Evolutionary conservation across 2,113 vertebrate species (phyloP).

Genomic region (Anas platyrhynchos): DNA sequence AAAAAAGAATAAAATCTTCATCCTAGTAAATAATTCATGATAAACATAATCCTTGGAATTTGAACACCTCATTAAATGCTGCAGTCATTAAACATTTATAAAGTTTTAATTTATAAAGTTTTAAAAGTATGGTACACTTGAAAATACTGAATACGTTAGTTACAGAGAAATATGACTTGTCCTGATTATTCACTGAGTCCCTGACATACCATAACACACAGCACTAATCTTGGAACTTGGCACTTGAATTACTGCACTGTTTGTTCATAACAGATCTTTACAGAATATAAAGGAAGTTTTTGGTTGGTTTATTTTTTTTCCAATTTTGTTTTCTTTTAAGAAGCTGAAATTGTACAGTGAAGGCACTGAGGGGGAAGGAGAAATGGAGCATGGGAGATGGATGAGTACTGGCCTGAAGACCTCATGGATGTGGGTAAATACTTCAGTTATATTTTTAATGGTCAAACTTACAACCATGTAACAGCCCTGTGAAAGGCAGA

Average conservation of each 20-base stretch:
- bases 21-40: conserved; percentile 73
- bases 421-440: background rate
- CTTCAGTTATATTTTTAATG: background rate
- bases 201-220: background rate
- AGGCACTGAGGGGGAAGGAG: background rate
- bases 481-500: background rate
- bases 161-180: conserved; percentile 6
- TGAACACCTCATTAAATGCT: conserved; percentile 73
- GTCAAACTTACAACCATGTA: background rate
- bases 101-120: conserved; percentile 68
- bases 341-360: background rate
- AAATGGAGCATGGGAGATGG: background rate
- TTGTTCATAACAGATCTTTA: background rate
- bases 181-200: conserved; percentile 2
- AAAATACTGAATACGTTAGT: conserved; percentile 14
- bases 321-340: background rate
- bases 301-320: background rate
- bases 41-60: conserved; percentile 71
- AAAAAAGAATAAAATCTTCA: conserved; percentile 32
- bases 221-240: background rate
- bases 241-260: background rate
- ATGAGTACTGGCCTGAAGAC: background rate
- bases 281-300: background rate
- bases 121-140: conserved; percentile 58
- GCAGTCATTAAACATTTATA: conserved; percentile 72